Evolutionary conservation across 2,888 invertebrate species (phyloP), one percentile per base, ranked within the genome.

Genomic region (Serripes groenlandicus): DNA sequence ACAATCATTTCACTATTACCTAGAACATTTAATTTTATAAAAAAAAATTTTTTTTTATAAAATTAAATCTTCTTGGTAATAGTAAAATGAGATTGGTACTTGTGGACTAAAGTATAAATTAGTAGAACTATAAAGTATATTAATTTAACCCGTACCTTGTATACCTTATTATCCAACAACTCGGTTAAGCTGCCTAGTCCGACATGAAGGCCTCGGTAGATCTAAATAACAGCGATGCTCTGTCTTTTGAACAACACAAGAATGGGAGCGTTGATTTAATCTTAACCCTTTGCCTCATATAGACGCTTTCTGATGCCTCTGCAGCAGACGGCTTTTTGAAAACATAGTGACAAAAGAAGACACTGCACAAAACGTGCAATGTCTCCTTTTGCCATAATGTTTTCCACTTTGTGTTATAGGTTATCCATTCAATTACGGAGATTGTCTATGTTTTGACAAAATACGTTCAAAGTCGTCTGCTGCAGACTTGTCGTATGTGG

Each of bases 61-160:
- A n/a, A n/a, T n/a, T n/a, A n/a, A n/a, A n/a, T n/a, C n/a, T n/a
- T n/a, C n/a, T n/a, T n/a, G n/a, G n/a, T n/a, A n/a, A n/a, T n/a
- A n/a, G n/a, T n/a, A n/a, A n/a, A n/a, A n/a, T n/a, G n/a, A n/a
- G n/a, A n/a, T n/a, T n/a, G n/a, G n/a, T 76, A 76, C 37, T 11
- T 58, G 69, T 76, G 75, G 69, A 68, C 69, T 69, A 76, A 76
- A 35, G 37, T 32, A 54, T 66, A 42, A 66, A 66, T 66, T 66
- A 11, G 66, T 66, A 66, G 42, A 42, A 66, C 42, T 66, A 66
- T 66, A 66, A 66, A 42, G 66, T 35, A 66, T 66, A 66, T 66
- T 66, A 66, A 66, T 66, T n/a, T n/a, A n/a, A n/a, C n/a, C n/a
- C n/a, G n/a, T n/a, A n/a, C n/a, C n/a, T n/a, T n/a, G n/a, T n/a